Conservation (phyloP, 2,797 vertebrate species). For the Lutjanus campechanus region DNA sequence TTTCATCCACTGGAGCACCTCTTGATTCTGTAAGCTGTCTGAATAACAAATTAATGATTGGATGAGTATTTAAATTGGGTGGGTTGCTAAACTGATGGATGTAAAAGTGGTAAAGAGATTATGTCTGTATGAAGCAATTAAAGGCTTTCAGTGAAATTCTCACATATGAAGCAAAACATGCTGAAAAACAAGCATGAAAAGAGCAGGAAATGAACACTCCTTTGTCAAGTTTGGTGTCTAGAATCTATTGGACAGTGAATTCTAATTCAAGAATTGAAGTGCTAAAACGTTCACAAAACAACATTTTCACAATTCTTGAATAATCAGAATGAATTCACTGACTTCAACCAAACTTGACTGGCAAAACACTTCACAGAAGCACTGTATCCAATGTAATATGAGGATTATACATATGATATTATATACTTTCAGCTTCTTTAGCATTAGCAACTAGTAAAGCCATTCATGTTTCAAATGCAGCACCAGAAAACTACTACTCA, state of each 20-base stretch:
- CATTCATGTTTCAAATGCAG: constrained; percentile 26
- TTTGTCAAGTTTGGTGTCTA: constrained; percentile 37
- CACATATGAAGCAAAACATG: constrained; percentile 49
- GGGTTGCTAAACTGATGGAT: constrained; percentile 68
- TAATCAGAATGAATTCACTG: constrained; percentile 36
- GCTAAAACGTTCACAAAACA: constrained; percentile 24
- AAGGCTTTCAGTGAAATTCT: constrained; percentile 28
- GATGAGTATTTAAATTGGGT: constrained; percentile 77
- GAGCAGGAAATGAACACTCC: not conserved
- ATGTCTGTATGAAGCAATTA: constrained; percentile 52
- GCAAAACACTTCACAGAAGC: constrained; percentile 18
- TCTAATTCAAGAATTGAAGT: constrained; percentile 45
- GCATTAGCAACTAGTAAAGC: constrained; percentile 26
- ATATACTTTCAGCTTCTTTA: constrained; percentile 7
- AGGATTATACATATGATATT: not conserved
- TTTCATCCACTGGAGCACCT: constrained; percentile 92
- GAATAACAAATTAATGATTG: constrained; percentile 89
- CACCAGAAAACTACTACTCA: not conserved
- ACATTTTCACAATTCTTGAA: constrained; percentile 49
- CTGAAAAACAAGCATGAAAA: constrained; percentile 31
- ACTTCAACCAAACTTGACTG: constrained; percentile 49
- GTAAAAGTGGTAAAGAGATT: constrained; percentile 56
- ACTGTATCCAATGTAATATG: not conserved
- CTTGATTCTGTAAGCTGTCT: constrained; percentile 89
- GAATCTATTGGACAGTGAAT: constrained; percentile 18